Conservation (phyloP, 1,140 invertebrate species). For the Dufourea novaeangliae region DNA sequence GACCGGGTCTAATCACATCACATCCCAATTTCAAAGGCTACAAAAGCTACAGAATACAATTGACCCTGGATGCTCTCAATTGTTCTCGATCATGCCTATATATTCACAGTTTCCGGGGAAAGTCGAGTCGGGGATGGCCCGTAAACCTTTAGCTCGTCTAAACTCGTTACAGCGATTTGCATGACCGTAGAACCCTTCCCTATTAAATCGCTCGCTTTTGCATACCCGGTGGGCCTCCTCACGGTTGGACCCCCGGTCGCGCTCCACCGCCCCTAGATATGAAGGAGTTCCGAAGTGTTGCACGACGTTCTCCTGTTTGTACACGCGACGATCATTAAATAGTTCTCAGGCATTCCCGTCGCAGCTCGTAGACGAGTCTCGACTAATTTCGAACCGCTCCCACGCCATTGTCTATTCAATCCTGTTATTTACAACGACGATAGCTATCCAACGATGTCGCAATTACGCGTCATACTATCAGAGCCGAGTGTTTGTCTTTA, state of each 20-base stretch:
- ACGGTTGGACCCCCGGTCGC: not conserved
- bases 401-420: slow-evolving; percentile 2
- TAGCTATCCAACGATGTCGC: not conserved
- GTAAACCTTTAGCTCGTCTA: slow-evolving; percentile 10
- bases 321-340: slow-evolving; percentile 15
- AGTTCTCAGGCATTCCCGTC: slow-evolving; percentile 5
- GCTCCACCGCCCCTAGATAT: slow-evolving; percentile 5
- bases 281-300: slow-evolving; percentile 20
- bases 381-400: not conserved
- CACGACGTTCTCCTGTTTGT: not conserved
- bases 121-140: not conserved
- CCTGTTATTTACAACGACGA: not conserved
- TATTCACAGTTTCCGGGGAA: not conserved
- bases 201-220: slow-evolving; percentile 57
- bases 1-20: not conserved
- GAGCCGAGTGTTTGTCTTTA: not conserved
- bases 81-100: not conserved
- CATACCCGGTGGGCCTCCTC: slow-evolving; percentile 23
- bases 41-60: no score
- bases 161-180: slow-evolving; percentile 25
- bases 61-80: not conserved
- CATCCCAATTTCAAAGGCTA: no score
- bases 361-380: not conserved
- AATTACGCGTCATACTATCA: not conserved
- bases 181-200: slow-evolving; percentile 33